These are phyloP conservation scores for Galerucella nymphaeae DNA, from an alignment of 2,888 invertebrate genomes.

Conservation along the genomic window DNA sequence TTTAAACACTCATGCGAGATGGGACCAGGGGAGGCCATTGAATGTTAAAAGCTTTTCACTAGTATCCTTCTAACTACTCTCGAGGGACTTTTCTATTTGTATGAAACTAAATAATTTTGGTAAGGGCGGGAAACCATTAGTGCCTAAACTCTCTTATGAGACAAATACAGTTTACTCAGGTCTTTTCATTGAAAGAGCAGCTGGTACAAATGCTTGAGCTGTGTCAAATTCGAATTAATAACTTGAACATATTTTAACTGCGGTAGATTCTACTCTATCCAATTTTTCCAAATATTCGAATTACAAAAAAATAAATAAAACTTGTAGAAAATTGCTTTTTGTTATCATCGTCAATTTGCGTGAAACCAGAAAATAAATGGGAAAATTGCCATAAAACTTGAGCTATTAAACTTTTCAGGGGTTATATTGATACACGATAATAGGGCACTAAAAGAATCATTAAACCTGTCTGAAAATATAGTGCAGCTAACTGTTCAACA, in stretches of 20 bases:
- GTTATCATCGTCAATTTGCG: constrained; percentile 29
- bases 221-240: background rate
- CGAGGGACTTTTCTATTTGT: constrained; percentile 33
- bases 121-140: constrained; percentile 29
- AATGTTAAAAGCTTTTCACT: constrained; percentile 34
- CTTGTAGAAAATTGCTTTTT: constrained; percentile 11
- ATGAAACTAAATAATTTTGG: constrained; percentile 29
- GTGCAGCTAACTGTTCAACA: background rate
- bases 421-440: constrained; percentile 38
- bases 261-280: too few relatives aligned
- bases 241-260: too few relatives aligned
- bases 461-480: constrained; percentile 10
- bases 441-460: constrained; percentile 22
- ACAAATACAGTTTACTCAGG: constrained; percentile 29
- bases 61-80: constrained; percentile 21
- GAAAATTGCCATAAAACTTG: constrained; percentile 36
- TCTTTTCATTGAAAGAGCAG: constrained; percentile 6
- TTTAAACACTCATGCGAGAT: constrained; percentile 31
- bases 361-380: constrained; percentile 35
- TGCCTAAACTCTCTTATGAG: constrained; percentile 32
- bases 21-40: constrained; percentile 16
- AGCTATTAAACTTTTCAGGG: constrained; percentile 36
- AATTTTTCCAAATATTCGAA: background rate
- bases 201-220: constrained; percentile 9
- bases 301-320: background rate